phyloP scores from a whole-genome alignment of 2,888 invertebrate genomes.

The Rhynchonema sp. region DNA sequence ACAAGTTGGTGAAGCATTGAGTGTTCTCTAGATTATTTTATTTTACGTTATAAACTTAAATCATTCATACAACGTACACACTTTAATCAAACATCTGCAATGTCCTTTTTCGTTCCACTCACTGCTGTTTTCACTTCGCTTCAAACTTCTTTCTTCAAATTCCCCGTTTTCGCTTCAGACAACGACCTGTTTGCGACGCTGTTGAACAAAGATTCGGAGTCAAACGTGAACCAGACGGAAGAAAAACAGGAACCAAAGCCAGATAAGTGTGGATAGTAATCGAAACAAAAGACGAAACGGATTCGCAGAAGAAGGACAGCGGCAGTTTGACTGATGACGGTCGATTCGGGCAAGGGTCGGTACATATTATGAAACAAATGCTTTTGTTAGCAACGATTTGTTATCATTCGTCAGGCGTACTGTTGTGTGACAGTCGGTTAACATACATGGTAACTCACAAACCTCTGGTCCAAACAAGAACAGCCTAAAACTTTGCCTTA shows the following conservation, averaged over 20 bases:
- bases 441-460: too few relatives aligned
- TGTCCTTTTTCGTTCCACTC: too few relatives aligned
- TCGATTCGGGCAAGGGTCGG: background rate
- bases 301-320: background rate
- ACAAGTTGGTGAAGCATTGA: constrained; percentile 8
- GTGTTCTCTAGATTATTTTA: too few relatives aligned
- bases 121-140: background rate
- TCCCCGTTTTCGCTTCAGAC: background rate
- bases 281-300: background rate
- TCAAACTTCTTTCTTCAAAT: background rate
- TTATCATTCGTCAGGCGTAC: too few relatives aligned
- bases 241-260: background rate
- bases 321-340: background rate
- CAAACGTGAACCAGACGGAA: background rate
- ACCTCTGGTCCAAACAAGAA: too few relatives aligned
- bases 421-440: too few relatives aligned
- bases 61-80: too few relatives aligned
- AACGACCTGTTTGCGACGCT: background rate
- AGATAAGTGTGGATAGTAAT: background rate
- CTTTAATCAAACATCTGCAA: too few relatives aligned
- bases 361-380: too few relatives aligned
- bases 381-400: too few relatives aligned
- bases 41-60: too few relatives aligned
- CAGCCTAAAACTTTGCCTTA: too few relatives aligned
- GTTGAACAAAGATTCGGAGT: background rate